Conservation (phyloP, 2,888 invertebrate genomes). For the Yponomeuta cagnagella region DNA sequence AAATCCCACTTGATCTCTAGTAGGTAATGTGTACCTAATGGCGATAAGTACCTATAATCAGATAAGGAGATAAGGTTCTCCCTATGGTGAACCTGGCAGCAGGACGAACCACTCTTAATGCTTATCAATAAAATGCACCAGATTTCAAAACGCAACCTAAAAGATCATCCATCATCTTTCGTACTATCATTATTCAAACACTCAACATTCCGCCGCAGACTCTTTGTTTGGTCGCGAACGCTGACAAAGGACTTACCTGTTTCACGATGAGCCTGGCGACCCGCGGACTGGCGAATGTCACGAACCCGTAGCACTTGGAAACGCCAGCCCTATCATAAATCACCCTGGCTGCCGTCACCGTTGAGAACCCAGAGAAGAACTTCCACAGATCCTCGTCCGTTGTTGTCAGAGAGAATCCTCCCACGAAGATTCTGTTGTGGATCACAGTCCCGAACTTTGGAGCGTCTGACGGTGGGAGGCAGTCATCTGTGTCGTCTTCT, state of each 20-base stretch:
- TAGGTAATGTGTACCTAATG: no score
- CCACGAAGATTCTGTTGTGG: conserved; percentile 96
- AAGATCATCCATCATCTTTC: neutral
- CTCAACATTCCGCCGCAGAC: neutral
- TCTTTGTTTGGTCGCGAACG: neutral
- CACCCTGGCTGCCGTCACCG: conserved; percentile 94
- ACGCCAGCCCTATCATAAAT: conserved; percentile 96
- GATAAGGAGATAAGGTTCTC: no score
- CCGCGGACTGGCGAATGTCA: conserved; percentile 77
- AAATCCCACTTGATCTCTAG: no score
- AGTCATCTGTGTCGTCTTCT: conserved; percentile 64
- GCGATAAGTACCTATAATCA: no score
- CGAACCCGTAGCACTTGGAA: conserved; percentile 94
- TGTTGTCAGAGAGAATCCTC: conserved; percentile 95
- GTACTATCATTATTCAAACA: neutral
- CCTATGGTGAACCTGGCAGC: no score
- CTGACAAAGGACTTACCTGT: conserved; percentile 47
- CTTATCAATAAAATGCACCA: no score
- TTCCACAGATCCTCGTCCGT: conserved; percentile 94
- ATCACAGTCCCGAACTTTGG: conserved; percentile 88
- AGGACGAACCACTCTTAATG: no score
- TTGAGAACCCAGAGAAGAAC: conserved; percentile 92
- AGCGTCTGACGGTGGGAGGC: conserved; percentile 63
- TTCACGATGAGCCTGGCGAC: conserved; percentile 70
- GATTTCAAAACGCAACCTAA: neutral